Conservation (phyloP, 2,113 vertebrate genomes). For the Octodon degus region DNA sequence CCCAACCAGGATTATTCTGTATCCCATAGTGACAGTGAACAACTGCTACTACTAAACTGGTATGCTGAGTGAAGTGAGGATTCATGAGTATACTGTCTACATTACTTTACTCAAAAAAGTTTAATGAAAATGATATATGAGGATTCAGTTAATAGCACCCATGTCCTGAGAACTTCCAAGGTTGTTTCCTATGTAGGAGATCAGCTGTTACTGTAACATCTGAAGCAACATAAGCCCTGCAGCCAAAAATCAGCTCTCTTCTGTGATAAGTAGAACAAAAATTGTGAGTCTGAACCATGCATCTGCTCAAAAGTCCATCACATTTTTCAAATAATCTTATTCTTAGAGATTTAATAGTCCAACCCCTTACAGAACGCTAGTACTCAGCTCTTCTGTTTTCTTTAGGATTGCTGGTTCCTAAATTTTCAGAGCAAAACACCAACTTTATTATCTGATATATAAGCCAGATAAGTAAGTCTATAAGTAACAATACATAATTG, state of each 20-base stretch:
- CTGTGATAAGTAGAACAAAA: neutral
- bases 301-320: neutral
- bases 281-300: neutral
- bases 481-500: neutral
- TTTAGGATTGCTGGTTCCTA: neutral
- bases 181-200: neutral
- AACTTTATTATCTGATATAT: neutral
- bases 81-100: neutral
- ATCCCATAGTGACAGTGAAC: neutral
- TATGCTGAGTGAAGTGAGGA: neutral
- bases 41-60: neutral
- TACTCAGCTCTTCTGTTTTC: neutral
- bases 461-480: neutral
- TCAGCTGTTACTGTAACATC: neutral
- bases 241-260: neutral
- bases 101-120: neutral
- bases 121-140: neutral
- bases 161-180: neutral
- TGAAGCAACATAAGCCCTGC: neutral
- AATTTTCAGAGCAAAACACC: slow-evolving; percentile 37
- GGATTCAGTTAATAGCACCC: neutral
- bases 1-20: neutral
- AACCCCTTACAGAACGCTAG: neutral
- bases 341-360: neutral
- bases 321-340: neutral